Evolutionary conservation across 2,113 vertebrate species (phyloP).

Genomic region (Oceanodroma tethys): DNA sequence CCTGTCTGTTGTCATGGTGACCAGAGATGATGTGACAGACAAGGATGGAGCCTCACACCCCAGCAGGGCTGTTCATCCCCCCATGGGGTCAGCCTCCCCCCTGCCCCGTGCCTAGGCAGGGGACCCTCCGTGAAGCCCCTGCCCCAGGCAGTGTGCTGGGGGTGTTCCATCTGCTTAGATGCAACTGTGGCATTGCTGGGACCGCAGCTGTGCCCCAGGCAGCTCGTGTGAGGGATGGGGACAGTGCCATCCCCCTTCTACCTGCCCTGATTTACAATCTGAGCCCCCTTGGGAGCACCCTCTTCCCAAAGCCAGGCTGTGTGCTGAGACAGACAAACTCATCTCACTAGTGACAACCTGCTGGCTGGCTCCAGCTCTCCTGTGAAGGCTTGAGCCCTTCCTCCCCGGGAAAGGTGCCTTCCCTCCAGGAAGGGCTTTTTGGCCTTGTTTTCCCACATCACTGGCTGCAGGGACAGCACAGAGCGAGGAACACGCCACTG

Average conservation of each 20-base stretch:
- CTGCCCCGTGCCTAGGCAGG: rapidly evolving
- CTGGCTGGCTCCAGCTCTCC: background rate
- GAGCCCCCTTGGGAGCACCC: background rate
- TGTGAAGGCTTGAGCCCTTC: background rate
- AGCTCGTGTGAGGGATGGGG: background rate
- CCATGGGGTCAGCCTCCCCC: background rate
- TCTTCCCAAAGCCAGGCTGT: background rate
- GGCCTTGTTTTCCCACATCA: background rate
- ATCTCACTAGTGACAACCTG: background rate
- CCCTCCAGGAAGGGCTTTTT: background rate
- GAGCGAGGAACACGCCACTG: rapidly evolving
- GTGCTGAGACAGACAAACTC: background rate
- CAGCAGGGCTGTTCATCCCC: background rate
- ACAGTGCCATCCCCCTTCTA: background rate
- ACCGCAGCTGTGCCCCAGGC: rapidly evolving
- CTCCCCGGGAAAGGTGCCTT: background rate
- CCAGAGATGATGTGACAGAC: slow-evolving; percentile 11
- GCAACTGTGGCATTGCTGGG: background rate
- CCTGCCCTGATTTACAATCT: rapidly evolving
- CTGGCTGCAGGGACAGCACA: background rate
- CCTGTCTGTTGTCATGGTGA: slow-evolving; percentile 42
- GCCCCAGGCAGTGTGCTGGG: background rate
- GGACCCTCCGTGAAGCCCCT: background rate
- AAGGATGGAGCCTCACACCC: background rate
- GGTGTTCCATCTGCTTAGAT: background rate